Conservation (phyloP, 2,888 invertebrate genomes). For the Eulithis testata region DNA sequence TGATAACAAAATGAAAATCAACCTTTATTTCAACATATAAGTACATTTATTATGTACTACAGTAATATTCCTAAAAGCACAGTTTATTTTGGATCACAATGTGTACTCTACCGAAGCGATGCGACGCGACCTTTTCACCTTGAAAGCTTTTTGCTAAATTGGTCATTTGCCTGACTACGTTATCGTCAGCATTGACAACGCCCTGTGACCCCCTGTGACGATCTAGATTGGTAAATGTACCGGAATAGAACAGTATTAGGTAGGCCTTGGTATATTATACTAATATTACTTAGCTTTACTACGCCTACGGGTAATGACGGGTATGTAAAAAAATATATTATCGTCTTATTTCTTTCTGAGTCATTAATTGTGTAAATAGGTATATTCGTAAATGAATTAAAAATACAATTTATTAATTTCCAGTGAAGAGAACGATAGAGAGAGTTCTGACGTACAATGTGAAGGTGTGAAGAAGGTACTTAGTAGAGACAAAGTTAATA, state of each 20-base stretch:
- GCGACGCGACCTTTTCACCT: conserved; percentile 58
- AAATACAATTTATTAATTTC: no score
- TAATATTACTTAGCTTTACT: no score
- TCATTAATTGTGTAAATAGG: no score
- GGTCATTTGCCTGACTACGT: conserved; percentile 52
- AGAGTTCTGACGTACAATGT: not conserved
- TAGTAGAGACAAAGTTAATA: not conserved
- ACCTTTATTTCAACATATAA: no score
- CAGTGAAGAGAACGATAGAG: not conserved
- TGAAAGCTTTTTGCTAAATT: conserved; percentile 67
- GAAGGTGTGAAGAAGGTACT: not conserved
- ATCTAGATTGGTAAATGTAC: conserved; percentile 30
- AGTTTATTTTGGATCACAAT: not conserved
- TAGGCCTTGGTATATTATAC: no score
- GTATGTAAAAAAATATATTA: no score
- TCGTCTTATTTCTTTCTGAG: no score
- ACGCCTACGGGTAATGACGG: no score
- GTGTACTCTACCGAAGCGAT: not conserved
- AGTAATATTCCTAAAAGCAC: conserved; percentile 1
- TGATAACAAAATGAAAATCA: no score
- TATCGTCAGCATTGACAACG: conserved; percentile 49
- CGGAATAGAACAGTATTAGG: no score
- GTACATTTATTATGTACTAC: no score
- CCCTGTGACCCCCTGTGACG: conserved; percentile 31
- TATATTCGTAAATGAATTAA: no score